Evolutionary conservation across 2,888 invertebrate species (phyloP), one percentile per base, ranked within the genome.

Genomic region (Eilema sororculum): DNA sequence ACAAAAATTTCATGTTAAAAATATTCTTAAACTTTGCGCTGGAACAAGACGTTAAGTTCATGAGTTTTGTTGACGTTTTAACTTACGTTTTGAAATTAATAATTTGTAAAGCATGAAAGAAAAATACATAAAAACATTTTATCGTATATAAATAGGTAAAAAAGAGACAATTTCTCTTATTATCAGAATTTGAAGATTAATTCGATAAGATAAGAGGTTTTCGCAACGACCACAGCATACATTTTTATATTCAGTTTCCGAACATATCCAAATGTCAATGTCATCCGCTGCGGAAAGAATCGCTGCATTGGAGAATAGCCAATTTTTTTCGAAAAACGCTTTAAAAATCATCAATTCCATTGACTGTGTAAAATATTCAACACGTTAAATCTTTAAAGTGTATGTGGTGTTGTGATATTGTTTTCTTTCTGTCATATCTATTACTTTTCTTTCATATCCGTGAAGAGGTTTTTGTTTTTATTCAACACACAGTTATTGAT

Each of bases 271-370:
- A 81, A 81, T 81, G 81, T 81, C 81, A 81, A 84, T 82, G 82
- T 78, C 76, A 77, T 71, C 68, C 78, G 77, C 79, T 85, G 84
- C 84, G 79, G 83, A 78, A 68, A 72, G 78, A 79, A 74, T 81
- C 80, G 72, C 78, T 84, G 82, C 81, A 82, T 80, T 88, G 86
- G 87, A 87, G 71, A 84, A 84, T 78, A 83, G 86, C 85, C 83
- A 87, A 85, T 68, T 75, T 78, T 78, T 82, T 79, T 72, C 68
- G 73, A 84, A 83, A 83, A 81, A 77, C 72, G 65, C 67, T 64
- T 9, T 67, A 71, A 75, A 77, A 78, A 68, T 65, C 73, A 71
- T 65, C 68, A 62, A 73, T 65, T 64, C 79, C 82, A 66, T 16
- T 77, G 78, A 75, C 74, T 81, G 78, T 82, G 81, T 84, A 84